A percentile compares a stretch with the other conserved stretches of the same genome.
These are phyloP conservation scores for Drosophila paranaensis DNA, from an alignment of 2,888 invertebrate species.

Conservation along the genomic window DNA sequence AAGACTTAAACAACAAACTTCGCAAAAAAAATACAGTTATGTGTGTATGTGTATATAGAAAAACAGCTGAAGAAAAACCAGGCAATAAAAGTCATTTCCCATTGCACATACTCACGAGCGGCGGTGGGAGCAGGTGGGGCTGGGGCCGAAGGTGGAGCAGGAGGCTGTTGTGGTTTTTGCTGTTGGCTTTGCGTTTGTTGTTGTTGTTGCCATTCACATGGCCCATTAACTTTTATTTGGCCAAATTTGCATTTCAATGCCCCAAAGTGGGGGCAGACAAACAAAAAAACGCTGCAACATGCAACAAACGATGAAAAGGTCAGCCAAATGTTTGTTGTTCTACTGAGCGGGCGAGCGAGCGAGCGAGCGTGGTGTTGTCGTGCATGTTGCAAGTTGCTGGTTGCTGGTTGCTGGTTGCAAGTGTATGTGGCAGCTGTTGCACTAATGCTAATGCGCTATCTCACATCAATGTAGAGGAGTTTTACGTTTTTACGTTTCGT, in stretches of 20 bases:
- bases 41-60: background rate
- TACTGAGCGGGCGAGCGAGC: slow-evolving; percentile 45
- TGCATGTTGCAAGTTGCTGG: slow-evolving; percentile 65
- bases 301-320: slow-evolving; percentile 74
- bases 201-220: slow-evolving; percentile 75
- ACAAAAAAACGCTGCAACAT: slow-evolving; percentile 42
- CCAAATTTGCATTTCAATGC: slow-evolving; percentile 81
- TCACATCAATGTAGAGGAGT: slow-evolving; percentile 70
- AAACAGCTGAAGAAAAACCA: slow-evolving; percentile 27
- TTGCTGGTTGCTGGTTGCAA: slow-evolving; percentile 30
- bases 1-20: slow-evolving; percentile 66
- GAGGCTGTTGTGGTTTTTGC: slow-evolving; percentile 40
- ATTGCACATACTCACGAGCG: slow-evolving; percentile 51
- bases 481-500: slow-evolving; percentile 28
- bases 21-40: background rate
- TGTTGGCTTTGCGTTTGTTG: slow-evolving; percentile 12
- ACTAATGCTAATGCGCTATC: slow-evolving; percentile 47
- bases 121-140: background rate
- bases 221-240: slow-evolving; percentile 80
- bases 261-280: slow-evolving; percentile 63
- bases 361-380: slow-evolving; percentile 46
- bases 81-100: slow-evolving; percentile 72
- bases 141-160: slow-evolving; percentile 5
- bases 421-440: slow-evolving; percentile 49
- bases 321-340: slow-evolving; percentile 78